A percentile compares a stretch with the other conserved stretches of the same genome.
Conservation (phyloP, 2,888 invertebrate species). For the Scotopteryx bipunctaria region DNA sequence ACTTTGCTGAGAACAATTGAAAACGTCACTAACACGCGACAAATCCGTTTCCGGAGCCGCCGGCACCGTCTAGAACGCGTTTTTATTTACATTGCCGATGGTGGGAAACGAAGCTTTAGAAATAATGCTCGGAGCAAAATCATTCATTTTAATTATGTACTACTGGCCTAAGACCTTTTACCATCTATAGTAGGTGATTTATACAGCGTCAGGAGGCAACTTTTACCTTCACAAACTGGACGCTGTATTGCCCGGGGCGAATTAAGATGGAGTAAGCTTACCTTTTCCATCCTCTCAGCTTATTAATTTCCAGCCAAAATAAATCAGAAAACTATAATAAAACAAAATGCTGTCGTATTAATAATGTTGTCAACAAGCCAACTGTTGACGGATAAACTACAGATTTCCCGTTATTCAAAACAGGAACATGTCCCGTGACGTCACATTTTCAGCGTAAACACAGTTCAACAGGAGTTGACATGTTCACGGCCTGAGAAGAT, state of each 20-base stretch:
- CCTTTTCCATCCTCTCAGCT: no score
- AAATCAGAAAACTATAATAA: no score
- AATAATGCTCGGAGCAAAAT: no score
- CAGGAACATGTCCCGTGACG: background rate
- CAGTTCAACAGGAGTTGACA: slow-evolving; percentile 2
- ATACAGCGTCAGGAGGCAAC: no score
- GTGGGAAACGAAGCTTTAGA: background rate
- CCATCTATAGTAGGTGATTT: no score
- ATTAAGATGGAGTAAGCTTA: no score
- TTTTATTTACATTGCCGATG: slow-evolving; percentile 10
- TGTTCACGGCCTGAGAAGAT: slow-evolving; percentile 7
- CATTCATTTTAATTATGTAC: no score
- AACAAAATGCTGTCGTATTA: no score
- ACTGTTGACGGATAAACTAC: background rate
- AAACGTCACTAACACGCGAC: slow-evolving; percentile 23
- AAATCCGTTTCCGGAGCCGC: slow-evolving; percentile 17
- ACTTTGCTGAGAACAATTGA: slow-evolving; percentile 25
- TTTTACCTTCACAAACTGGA: no score
- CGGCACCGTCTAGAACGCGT: slow-evolving; percentile 2
- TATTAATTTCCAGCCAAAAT: no score
- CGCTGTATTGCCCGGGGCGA: no score
- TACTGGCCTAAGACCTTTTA: no score
- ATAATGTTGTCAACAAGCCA: background rate
- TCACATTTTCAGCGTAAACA: slow-evolving; percentile 4
- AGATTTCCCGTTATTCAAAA: background rate